Percentiles rank a stretch among this genome's conserved stretches.
These are phyloP conservation scores for Botia kubotai DNA, from an alignment of 2,797 vertebrate genomes.

Conservation along the genomic window DNA sequence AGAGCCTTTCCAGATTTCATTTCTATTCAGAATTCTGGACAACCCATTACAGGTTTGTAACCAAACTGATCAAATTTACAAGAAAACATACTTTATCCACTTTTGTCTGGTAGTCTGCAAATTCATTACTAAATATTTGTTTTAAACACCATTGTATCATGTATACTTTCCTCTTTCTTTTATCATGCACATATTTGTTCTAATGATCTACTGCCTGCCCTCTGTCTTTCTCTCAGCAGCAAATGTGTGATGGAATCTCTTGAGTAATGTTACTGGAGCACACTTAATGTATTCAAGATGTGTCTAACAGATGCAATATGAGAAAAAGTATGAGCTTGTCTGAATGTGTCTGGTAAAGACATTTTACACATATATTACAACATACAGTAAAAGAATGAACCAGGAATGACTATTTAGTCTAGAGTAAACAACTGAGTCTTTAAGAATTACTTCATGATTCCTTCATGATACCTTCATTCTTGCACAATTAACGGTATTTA, in stretches of 20 bases:
- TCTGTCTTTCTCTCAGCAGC: too few relatives aligned
- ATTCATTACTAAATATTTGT: neutral
- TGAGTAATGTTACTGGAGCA: neutral
- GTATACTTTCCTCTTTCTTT: neutral
- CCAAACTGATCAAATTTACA: neutral
- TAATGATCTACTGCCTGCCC: neutral
- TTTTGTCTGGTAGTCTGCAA: neutral
- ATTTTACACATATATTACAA: neutral
- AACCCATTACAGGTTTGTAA: slow-evolving; percentile 11
- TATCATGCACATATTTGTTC: neutral
- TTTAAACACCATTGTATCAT: neutral
- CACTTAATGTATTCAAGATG: neutral
- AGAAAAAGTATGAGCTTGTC: neutral
- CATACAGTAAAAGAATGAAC: neutral
- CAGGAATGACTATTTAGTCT: neutral
- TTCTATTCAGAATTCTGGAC: slow-evolving; percentile 2
- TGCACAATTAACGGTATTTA: too few relatives aligned
- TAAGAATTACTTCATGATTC: too few relatives aligned
- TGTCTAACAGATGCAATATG: neutral
- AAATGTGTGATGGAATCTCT: neutral
- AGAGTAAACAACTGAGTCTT: neutral
- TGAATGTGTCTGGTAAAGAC: neutral
- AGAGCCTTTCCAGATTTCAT: too few relatives aligned
- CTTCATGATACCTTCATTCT: too few relatives aligned
- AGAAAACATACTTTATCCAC: neutral